phyloP scores from a whole-genome alignment of 2,888 invertebrate species.

The Pantelozetes paolii region DNA sequence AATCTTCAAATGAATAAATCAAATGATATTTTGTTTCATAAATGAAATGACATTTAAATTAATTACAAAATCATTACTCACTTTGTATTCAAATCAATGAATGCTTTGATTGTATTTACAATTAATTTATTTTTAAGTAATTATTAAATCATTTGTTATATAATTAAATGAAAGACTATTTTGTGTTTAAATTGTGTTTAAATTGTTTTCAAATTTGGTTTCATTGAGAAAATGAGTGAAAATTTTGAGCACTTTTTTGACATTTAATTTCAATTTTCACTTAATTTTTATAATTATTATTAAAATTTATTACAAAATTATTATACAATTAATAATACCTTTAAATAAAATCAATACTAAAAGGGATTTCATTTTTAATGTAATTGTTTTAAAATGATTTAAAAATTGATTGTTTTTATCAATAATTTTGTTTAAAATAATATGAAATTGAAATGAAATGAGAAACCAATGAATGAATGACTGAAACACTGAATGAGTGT shows the following conservation, averaged over 20 bases:
- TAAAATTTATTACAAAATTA: too few species aligned
- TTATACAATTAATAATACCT: too few species aligned
- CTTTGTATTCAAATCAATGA: slow-evolving; percentile 1
- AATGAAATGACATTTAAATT: neutral
- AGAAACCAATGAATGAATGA: neutral
- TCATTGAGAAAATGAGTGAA: neutral
- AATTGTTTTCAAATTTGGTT: neutral
- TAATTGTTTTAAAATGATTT: too few species aligned
- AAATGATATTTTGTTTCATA: neutral
- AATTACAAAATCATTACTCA: neutral
- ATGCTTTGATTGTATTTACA: neutral
- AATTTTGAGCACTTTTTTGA: too few species aligned
- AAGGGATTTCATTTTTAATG: too few species aligned
- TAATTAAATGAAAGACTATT: too few species aligned
- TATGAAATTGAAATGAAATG: neutral
- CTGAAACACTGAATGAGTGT: neutral
- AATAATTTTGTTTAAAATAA: too few species aligned
- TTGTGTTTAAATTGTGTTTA: neutral
- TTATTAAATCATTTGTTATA: neutral
- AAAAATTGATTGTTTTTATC: too few species aligned
- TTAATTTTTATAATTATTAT: too few species aligned
- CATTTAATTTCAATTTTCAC: too few species aligned
- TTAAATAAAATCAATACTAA: too few species aligned
- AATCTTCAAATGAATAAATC: neutral
- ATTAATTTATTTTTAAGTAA: neutral